These are phyloP conservation scores for Amphiura filiformis DNA, from an alignment of 35 echinoderm and acorn worm genomes.

Conservation along the genomic window DNA sequence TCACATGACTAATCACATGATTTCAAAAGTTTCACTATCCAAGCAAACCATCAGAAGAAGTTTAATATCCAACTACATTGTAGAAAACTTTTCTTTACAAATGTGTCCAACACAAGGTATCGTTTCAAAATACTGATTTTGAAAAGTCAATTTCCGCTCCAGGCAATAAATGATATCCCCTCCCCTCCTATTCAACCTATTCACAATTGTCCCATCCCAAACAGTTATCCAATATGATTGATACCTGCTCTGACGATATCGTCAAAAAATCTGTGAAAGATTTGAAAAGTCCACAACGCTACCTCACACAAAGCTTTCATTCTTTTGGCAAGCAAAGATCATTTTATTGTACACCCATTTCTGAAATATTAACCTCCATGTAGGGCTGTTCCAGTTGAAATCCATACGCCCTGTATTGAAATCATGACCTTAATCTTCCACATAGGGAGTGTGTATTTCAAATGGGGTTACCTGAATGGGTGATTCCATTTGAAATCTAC, in stretches of 20 bases:
- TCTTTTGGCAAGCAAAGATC: neutral
- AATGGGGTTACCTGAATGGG: too few species aligned
- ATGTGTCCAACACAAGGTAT: too few species aligned
- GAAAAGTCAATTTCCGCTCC: neutral
- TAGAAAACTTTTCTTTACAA: too few species aligned
- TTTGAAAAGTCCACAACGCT: neutral
- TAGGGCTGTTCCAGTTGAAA: too few species aligned
- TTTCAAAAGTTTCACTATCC: too few species aligned
- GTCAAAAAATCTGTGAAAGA: neutral
- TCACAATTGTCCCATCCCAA: neutral
- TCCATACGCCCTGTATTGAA: too few species aligned
- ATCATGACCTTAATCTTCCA: too few species aligned
- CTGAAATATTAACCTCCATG: neutral
- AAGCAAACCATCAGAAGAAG: too few species aligned
- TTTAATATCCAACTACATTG: too few species aligned
- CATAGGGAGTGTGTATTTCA: too few species aligned
- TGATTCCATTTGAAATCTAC: too few species aligned
- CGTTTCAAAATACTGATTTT: neutral
- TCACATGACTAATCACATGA: too few species aligned
- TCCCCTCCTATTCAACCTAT: neutral
- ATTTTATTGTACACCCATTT: neutral
- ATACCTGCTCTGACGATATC: neutral
- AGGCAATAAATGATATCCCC: neutral
- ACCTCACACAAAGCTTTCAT: neutral
- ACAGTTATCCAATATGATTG: neutral